Conservation (phyloP, 92 coral and sea anemone species). For the Parazoanthus atlanticus region DNA sequence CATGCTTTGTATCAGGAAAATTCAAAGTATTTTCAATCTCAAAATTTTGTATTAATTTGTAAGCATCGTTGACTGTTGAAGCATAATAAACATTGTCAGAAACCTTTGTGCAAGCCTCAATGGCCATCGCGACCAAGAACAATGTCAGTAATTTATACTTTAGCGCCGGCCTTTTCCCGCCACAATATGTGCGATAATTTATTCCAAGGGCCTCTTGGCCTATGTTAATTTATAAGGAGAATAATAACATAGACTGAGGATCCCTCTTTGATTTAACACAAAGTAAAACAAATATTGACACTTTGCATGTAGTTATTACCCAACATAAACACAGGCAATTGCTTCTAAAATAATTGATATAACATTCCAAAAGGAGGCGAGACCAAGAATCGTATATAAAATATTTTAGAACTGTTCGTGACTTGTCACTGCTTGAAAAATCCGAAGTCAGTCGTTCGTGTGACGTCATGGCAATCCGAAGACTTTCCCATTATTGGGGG, state of each 20-base stretch:
- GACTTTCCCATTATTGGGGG: slow-evolving; percentile 9
- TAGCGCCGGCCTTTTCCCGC: slow-evolving; percentile 19
- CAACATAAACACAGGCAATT: slow-evolving; percentile 22
- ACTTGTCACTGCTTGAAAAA: too few relatives aligned
- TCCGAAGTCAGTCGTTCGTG: neutral
- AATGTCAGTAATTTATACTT: slow-evolving; percentile 30
- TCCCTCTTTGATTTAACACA: slow-evolving; percentile 33
- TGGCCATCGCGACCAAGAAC: slow-evolving; percentile 27
- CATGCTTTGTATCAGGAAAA: slow-evolving; percentile 27
- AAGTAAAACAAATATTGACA: slow-evolving; percentile 18
- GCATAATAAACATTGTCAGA: slow-evolving; percentile 19
- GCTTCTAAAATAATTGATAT: too few relatives aligned
- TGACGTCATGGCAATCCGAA: slow-evolving; percentile 5
- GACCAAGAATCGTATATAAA: too few relatives aligned
- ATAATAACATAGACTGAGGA: slow-evolving; percentile 20
- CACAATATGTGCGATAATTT: slow-evolving; percentile 20
- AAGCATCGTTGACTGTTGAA: slow-evolving; percentile 28
- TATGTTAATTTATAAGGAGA: slow-evolving; percentile 10
- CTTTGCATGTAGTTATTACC: slow-evolving; percentile 23
- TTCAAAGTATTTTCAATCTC: slow-evolving; percentile 21
- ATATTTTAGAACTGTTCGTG: too few relatives aligned
- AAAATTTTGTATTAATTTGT: slow-evolving; percentile 17
- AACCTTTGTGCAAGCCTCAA: slow-evolving; percentile 15
- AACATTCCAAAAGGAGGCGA: too few relatives aligned
- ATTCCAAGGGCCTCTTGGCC: slow-evolving; percentile 25